Evolutionary conservation across 2,888 invertebrate species (phyloP), one percentile per base, ranked within the genome.

Genomic region (Nemotelus nigrinus): DNA sequence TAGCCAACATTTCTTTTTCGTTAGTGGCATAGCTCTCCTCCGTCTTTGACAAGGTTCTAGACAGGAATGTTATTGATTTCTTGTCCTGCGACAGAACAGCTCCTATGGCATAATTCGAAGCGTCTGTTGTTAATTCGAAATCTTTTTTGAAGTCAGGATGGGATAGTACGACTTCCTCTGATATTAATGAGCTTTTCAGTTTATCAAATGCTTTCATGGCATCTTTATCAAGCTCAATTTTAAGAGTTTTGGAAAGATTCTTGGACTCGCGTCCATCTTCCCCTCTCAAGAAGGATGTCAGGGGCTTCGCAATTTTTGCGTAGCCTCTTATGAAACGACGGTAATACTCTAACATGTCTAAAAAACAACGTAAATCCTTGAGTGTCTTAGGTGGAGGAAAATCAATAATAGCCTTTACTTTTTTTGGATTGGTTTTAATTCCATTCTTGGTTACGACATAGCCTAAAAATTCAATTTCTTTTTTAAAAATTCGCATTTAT

Each of bases 1-100:
- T 84, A 0, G 83, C 83, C 48, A 84, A 77, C 2, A 86, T 78
- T 81, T 87, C 85, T 68, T 84, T 85, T 78, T 86, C 85, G 25
- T 85, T 83, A 2, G 60, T 60, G 25, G 60, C 60, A 60, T 60
- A 60, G 41, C 41, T 60, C 39, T 60, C 41, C 60, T 60, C 60
- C 3, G 60, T 60, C 25, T 43, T 60, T 25, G 41, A 41, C 25
- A 60, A 43, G 25, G 60, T 60, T 39, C 60, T 2, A 41, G 60
- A 60, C 60, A 60, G 41, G 41, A 60, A 60, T 60, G 60, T 60
- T 41, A 60, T 60, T 7, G 60, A 43, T 60, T 60, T 25, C 7
- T 60, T 60, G 7, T 39, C 41, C 41, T 60, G 60, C 4, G 60
- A 60, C 39, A 60, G 41, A 25, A 60, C 60, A 43, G 60, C 60